phyloP scores from a whole-genome alignment of 2,888 invertebrate genomes.

The Melieria picta region DNA sequence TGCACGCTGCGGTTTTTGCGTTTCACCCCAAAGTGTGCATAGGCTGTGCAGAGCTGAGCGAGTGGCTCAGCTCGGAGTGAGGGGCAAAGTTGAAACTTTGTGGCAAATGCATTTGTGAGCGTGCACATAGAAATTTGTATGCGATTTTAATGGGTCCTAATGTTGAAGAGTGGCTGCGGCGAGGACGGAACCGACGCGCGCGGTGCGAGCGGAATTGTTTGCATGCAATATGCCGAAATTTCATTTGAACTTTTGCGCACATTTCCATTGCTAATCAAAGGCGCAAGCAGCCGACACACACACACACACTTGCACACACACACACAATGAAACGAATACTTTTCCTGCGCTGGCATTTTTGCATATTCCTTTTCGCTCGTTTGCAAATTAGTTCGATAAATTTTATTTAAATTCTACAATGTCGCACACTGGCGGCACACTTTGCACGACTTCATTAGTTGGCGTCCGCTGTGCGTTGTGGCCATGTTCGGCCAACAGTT shows the following conservation, averaged over 20 bases:
- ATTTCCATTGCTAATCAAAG: constrained; percentile 12
- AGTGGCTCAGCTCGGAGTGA: neutral
- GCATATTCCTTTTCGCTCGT: constrained; percentile 1
- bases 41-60: too few species aligned
- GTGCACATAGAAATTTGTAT: constrained; percentile 24
- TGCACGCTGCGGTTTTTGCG: constrained; percentile 24
- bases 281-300: neutral
- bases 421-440: neutral
- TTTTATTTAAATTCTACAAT: constrained; percentile 26
- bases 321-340: neutral
- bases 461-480: too few species aligned
- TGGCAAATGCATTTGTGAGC: constrained; percentile 17
- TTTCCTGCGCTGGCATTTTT: too few species aligned
- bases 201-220: constrained; percentile 2
- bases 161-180: neutral
- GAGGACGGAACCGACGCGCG: constrained; percentile 26
- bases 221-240: constrained; percentile 11
- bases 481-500: too few species aligned
- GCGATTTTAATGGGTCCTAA: constrained; percentile 31
- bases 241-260: constrained; percentile 9
- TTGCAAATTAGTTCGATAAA: constrained; percentile 31
- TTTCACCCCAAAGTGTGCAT: constrained; percentile 13
- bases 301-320: neutral
- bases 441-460: too few species aligned
- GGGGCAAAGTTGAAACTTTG: constrained; percentile 18